Conservation (phyloP, 2,797 vertebrate species). For the Micrastur ruficollis region DNA sequence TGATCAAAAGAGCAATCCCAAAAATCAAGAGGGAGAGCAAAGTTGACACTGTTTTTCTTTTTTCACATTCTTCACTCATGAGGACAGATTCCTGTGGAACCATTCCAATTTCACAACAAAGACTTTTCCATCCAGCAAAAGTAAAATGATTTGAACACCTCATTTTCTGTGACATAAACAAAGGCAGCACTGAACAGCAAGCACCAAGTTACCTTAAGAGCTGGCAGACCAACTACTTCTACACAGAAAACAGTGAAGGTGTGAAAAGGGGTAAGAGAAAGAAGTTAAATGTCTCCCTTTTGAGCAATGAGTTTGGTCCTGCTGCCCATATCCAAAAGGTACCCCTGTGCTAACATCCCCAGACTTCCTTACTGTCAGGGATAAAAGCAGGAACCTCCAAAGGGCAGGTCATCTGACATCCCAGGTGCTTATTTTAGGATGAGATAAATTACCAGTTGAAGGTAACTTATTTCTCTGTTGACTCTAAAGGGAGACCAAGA, state of each 20-base stretch:
- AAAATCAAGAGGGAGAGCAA: neutral
- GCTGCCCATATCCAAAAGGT: neutral
- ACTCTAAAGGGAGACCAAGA: neutral
- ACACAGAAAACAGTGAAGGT: neutral
- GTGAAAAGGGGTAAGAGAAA: neutral
- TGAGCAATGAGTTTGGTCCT: neutral
- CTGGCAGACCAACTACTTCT: neutral
- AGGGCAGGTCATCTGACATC: neutral
- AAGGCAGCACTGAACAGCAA: neutral
- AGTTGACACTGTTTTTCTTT: neutral
- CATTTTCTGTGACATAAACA: conserved; percentile 45
- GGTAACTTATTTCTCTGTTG: neutral
- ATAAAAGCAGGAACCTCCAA: neutral
- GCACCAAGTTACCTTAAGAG: neutral
- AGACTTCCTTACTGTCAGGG: neutral
- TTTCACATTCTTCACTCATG: conserved; percentile 35
- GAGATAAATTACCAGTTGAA: neutral
- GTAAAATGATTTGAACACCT: conserved; percentile 17
- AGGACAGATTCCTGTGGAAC: conserved; percentile 24
- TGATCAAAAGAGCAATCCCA: neutral
- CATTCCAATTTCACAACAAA: conserved; percentile 39
- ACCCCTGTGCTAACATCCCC: neutral
- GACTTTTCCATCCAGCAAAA: neutral
- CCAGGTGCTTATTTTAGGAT: neutral
- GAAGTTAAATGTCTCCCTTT: neutral